Conservation (phyloP, 2,113 vertebrate genomes). For the Terrapene triunguis region DNA sequence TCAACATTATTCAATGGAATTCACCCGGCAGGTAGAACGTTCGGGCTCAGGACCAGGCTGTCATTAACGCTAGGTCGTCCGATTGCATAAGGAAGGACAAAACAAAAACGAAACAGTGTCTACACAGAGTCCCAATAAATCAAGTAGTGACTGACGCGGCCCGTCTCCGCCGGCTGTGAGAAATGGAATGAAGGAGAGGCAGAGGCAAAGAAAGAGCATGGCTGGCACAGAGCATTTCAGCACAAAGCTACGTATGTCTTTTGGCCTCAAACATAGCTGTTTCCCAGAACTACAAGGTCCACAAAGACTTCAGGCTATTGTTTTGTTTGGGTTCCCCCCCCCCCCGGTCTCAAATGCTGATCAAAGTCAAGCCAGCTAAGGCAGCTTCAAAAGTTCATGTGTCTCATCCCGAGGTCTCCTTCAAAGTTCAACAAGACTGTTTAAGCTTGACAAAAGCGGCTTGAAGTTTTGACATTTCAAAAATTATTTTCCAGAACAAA, state of each 20-base stretch:
- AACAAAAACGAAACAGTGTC: background rate
- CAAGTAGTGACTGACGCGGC: background rate
- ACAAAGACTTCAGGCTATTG: background rate
- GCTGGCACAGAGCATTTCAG: background rate
- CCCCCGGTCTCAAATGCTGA: conserved; percentile 18
- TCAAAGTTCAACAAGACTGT: conserved; percentile 71
- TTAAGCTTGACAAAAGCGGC: conserved; percentile 73
- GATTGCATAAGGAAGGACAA: background rate
- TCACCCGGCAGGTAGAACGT: background rate
- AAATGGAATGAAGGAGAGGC: background rate
- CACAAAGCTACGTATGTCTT: background rate
- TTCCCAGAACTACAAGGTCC: background rate
- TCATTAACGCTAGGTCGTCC: background rate
- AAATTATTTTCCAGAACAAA: conserved; percentile 70
- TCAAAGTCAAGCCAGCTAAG: conserved; percentile 66
- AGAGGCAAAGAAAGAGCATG: background rate
- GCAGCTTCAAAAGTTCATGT: conserved; percentile 58
- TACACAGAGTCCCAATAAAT: background rate
- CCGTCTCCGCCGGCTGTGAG: background rate
- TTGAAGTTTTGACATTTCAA: conserved; percentile 76
- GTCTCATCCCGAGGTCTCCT: conserved; percentile 59
- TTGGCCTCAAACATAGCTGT: background rate
- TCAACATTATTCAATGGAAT: background rate
- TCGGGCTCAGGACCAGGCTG: background rate
- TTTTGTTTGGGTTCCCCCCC: conserved; percentile 36